A percentile compares a stretch with the other conserved stretches of the same genome.
Evolutionary conservation across 2,113 vertebrate genomes (phyloP).

Genomic region (Passerina amoena): DNA sequence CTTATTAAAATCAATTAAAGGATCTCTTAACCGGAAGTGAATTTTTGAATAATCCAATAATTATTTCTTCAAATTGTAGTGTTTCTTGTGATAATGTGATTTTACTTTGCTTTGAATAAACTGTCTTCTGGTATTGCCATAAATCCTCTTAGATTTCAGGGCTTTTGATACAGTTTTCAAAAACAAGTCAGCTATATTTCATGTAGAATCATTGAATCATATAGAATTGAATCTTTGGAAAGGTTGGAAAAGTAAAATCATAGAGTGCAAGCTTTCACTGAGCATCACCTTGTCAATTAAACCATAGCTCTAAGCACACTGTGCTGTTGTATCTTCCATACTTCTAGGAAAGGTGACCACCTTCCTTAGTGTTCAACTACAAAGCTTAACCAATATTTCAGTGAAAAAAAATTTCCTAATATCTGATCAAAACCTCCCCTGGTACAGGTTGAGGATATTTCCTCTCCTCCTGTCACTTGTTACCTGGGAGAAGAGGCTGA

Average conservation of each 20-base stretch:
- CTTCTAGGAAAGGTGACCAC: neutral
- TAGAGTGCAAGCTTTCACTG: neutral
- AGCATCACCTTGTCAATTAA: neutral
- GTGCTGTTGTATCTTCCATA: rapidly evolving
- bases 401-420: neutral
- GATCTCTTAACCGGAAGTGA: neutral
- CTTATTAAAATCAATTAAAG: neutral
- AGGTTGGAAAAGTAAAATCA: neutral
- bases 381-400: neutral
- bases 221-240: neutral
- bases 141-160: neutral
- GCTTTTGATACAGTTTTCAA: neutral
- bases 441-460: neutral
- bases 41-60: neutral
- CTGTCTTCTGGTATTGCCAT: neutral
- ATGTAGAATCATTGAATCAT: neutral
- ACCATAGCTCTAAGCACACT: rapidly evolving
- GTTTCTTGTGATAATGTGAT: neutral
- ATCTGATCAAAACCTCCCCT: neutral
- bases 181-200: neutral
- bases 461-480: neutral
- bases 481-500: neutral
- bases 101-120: neutral
- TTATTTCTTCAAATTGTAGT: neutral
- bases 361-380: neutral